Conservation (phyloP, 2,113 vertebrate genomes). For the Bufo gargarizans region DNA sequence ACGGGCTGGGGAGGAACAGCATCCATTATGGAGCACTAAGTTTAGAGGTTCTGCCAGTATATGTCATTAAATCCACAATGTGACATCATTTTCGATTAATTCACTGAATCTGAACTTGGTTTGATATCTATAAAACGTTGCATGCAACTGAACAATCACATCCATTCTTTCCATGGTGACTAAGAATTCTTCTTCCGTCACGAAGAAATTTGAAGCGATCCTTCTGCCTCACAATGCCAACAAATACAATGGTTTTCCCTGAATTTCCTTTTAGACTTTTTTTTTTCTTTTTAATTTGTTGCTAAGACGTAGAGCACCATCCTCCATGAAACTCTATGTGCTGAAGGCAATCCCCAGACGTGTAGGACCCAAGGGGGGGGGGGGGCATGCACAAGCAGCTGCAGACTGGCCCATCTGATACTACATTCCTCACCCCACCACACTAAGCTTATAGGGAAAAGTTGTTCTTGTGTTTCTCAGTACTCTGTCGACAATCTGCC, state of each 20-base stretch:
- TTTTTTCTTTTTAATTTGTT: background rate
- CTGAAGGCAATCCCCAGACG: background rate
- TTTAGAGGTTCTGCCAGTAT: background rate
- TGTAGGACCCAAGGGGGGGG: background rate
- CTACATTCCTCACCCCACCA: background rate
- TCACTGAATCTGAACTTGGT: background rate
- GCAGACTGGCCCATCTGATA: background rate
- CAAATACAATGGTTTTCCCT: background rate
- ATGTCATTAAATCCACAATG: background rate
- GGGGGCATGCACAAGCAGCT: background rate
- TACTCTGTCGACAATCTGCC: background rate
- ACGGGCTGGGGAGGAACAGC: background rate
- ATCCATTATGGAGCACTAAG: background rate
- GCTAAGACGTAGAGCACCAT: background rate
- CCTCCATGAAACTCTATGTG: background rate
- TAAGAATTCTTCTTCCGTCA: background rate
- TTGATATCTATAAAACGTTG: slow-evolving; percentile 5
- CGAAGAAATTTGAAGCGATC: background rate
- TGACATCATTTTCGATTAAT: slow-evolving; percentile 3
- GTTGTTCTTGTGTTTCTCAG: background rate
- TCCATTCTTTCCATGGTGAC: background rate
- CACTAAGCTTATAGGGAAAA: slow-evolving; percentile 16
- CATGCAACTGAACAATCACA: background rate
- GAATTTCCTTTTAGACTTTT: background rate
- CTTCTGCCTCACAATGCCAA: background rate